Evolutionary conservation across 2,113 vertebrate genomes (phyloP), one percentile per base, ranked within the genome.

Genomic region (Ophthalmolycus amberensis): DNA sequence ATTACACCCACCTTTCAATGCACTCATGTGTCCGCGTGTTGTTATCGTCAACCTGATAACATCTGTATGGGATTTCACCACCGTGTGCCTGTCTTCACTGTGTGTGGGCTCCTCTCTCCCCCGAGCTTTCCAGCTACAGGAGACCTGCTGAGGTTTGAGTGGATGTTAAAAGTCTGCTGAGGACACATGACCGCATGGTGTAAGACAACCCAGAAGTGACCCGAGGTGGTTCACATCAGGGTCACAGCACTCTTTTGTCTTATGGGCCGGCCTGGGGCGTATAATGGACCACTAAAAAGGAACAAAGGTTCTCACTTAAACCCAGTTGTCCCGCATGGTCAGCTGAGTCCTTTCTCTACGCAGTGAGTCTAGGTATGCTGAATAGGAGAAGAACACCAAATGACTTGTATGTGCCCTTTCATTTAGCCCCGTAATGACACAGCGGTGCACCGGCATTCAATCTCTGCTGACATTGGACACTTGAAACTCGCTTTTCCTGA

Each of bases 221-320:
- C 78, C 42, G 29, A 44, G 67, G 84, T 84, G 83, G 87, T 92
- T 91, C 88, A 79, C 79, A 27, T 83, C 29, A 66, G 89, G 88
- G 84, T 91, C 83, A 90, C 66, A 67, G 70, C 67, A 37, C 56
- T 82, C 85, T 80, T 80, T 94, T 93, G 78, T 91, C 80, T 79
- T 72, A 29, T 70, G 29, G 64, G n/a, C 34, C 32, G 70, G 66
- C 81, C 74, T 59, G 70, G 66, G 70, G 16, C 58, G 10, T 70
- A 48, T 84, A 88, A 90, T 78, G 69, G 68, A 32, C 68, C 86
- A 72, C 60, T 80, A 85, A 87, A 34, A 89, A 74, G 37, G 56
- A 93, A 88, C 90, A 94, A 90, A 93, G 84, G 75, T n/a, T 72
- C 81, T 79, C 74, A 76, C 78, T 89, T 85, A 77, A 92, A 46